Base-by-base conservation (phyloP, 92 coral and sea anemone species). In the Umimayanthus kanabou region DNA sequence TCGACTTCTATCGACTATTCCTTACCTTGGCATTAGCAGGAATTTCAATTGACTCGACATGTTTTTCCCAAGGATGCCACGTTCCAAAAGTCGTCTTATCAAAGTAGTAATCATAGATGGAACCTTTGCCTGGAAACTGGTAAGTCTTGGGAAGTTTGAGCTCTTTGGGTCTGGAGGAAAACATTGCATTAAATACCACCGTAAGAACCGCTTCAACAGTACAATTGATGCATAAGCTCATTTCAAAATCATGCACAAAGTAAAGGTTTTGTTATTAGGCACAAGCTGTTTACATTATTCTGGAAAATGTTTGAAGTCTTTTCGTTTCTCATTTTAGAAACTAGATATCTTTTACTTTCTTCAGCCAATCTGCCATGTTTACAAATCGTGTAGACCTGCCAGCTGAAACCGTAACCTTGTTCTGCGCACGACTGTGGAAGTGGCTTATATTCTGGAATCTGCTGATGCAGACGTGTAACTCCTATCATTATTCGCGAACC, bases 31-130 rank as follows among this genome's bases (percentile, higher is more conserved):
- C 94, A 79, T 92, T 88, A 9, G 88, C 71, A 29, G 98, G 93
- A 30, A 96, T 95, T 75, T 95, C 98, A 57, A 94, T 93, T 15
- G 93, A 76, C 4, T 91, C 90, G 26, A 96, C 96, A 23, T 95
- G 90, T 76, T 96, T 96, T 72, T 96, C 99, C 99, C 99, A 96
- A 0, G 99, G 96, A 84, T 96, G 99, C 99, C 99, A 96, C 2
- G 99, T 96, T 26, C 99, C 99, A 80, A 96, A 96, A 18, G 97
- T 96, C 22, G 95, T 87, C 90, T 96, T 96, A 88, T 96, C 99
- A 70, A 96, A 96, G 90, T 90, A 96, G 89, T 93, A 96, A 85
- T 96, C 99, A 80, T 96, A 96, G 84, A 96, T 96, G 64, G 84
- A 90, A 37, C 98, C 98, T 67, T 96, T 96, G 25, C 96, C 99